Evolutionary conservation across 37 sponge, comb jelly and placozoan species (phyloP), one percentile per base, ranked within the genome.

Genomic region (Chondrilla cf. caribensis): DNA sequence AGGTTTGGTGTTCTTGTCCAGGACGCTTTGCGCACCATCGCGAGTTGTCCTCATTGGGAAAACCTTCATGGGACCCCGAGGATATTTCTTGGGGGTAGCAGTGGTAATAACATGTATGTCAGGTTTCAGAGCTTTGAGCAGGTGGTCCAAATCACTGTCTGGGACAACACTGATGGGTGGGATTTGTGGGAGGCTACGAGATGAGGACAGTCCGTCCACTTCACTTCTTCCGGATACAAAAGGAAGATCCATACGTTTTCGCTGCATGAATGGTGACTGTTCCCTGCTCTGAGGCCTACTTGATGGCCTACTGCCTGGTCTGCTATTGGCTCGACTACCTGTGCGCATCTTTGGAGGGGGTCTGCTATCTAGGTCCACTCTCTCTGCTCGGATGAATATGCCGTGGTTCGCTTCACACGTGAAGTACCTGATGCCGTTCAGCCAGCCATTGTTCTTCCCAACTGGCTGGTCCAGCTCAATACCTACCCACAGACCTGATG

Each of bases 41-140:
- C 76, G 41, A 4, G 76, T 73, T 39, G 44, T 22, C 76, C 6
- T 73, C 44, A 73, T 24, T 25, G 76, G 38, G 36, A 73, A 73
- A 24, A 37, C 76, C 25, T 73, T 73, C 41, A 73, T 73, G 0
- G 76, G 76, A 3, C 76, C 76, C 42, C 42, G 8, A 47, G 51
- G 51, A 47, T 47, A 47, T 43, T 73, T 73, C 76, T 73, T 73
- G 1, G 76, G 76, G 21, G 76, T 31, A 2, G 76, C 31, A n/a
- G 76, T 73, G 2, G 76, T 73, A 43, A 73, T 73, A 43, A 24
- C 41, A 38, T 73, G 76, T 5, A 43, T 0, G 0, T 5, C 41
- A 38, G 76, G 41, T 15, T 73, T 31, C 18, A 73, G 76, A 22
- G 76, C 41, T 37, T 73, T 73, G 41, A 73, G 42, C 9, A 73